Evolutionary conservation across 2,797 vertebrate species (phyloP).

Genomic region (Chanos chanos): DNA sequence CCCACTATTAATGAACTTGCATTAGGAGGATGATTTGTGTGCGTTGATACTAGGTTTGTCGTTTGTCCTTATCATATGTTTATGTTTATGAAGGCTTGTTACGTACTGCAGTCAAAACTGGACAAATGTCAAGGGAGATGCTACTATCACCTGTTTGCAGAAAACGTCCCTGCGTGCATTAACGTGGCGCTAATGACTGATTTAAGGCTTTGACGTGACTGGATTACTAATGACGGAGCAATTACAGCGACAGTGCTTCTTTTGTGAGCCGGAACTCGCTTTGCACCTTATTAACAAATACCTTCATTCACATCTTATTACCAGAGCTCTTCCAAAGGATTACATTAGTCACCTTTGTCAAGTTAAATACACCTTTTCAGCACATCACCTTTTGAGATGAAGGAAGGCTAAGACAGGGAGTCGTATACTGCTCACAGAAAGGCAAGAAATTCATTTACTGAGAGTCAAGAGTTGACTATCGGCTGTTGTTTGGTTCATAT

Average conservation of each 20-base stretch:
- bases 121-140: constrained; percentile 40
- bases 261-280: constrained; percentile 55
- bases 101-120: constrained; percentile 28
- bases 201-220: constrained; percentile 56
- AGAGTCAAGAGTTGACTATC: neutral
- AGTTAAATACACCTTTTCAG: constrained; percentile 48
- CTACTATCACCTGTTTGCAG: constrained; percentile 40
- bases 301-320: constrained; percentile 66
- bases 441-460: constrained; percentile 3
- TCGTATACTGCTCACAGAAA: neutral
- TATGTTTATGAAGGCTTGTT: neutral
- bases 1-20: neutral
- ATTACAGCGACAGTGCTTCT: constrained; percentile 55
- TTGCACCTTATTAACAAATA: constrained; percentile 66
- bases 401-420: constrained; percentile 8
- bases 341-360: constrained; percentile 53
- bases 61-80: constrained; percentile 3
- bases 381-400: constrained; percentile 2
- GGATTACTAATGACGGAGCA: constrained; percentile 63
- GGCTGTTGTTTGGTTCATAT: constrained; percentile 20
- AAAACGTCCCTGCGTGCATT: constrained; percentile 38
- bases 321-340: constrained; percentile 49
- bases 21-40: neutral
- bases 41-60: constrained; percentile 2
- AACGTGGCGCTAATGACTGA: constrained; percentile 56